Conservation (phyloP, 1,140 invertebrate species). For the Plodia interpunctella region DNA sequence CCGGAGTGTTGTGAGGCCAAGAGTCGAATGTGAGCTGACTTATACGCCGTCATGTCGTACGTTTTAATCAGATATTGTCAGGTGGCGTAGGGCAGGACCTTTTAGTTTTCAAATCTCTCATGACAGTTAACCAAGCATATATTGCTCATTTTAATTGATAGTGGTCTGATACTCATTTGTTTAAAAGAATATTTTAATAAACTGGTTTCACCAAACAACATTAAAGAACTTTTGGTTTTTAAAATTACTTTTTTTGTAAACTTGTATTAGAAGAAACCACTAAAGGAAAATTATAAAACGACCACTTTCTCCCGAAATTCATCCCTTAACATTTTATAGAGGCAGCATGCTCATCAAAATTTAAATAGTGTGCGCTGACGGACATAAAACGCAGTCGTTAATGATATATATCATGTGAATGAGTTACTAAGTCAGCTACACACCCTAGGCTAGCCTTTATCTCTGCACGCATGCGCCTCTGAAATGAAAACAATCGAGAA, state of each 20-base stretch:
- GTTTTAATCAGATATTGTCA: conserved; percentile 38
- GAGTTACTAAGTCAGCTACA: conserved; percentile 57
- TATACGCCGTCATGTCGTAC: conserved; percentile 28
- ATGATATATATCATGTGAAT: conserved; percentile 29
- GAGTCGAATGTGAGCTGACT: conserved; percentile 61
- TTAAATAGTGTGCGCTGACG: conserved; percentile 71
- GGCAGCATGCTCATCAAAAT: conserved; percentile 64
- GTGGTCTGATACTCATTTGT: not conserved
- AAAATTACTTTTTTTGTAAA: not conserved
- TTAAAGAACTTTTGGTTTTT: not conserved
- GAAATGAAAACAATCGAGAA: conserved; percentile 70
- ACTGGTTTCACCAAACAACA: not conserved
- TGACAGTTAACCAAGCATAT: conserved; percentile 72
- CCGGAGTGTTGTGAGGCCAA: conserved; percentile 71
- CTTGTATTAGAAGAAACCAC: not conserved
- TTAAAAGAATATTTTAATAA: no score
- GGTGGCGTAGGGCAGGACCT: conserved; percentile 67
- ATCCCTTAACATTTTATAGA: conserved; percentile 32
- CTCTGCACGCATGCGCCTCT: conserved; percentile 74
- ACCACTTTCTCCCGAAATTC: not conserved
- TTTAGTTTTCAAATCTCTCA: conserved; percentile 67
- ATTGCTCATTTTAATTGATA: conserved; percentile 35
- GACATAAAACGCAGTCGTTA: conserved; percentile 38
- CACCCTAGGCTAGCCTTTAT: conserved; percentile 68
- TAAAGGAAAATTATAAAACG: not conserved